Evolutionary conservation across 2,888 invertebrate genomes (phyloP).

Genomic region (Caenorhabditis doughertyi): DNA sequence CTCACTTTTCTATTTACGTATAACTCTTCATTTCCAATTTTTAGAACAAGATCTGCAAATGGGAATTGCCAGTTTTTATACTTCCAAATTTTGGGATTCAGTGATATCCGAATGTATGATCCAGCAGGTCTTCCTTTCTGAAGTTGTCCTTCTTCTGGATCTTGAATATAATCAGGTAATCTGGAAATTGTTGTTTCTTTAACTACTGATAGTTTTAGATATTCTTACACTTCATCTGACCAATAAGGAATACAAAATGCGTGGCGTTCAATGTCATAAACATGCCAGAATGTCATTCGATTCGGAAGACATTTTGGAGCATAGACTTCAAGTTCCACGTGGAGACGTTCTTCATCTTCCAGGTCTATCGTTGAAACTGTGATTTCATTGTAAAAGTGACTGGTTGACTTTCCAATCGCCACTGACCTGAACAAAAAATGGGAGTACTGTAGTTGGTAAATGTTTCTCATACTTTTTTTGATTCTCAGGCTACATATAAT

Average conservation of each 20-base stretch:
- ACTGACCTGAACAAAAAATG: constrained; percentile 5
- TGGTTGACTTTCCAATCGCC: not conserved
- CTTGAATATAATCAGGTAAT: not conserved
- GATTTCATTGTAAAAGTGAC: constrained; percentile 18
- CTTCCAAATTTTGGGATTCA: constrained; percentile 10
- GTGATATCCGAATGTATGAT: not conserved
- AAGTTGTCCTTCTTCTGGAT: not conserved
- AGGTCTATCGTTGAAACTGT: not conserved
- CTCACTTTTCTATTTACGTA: constrained; percentile 33
- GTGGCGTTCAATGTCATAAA: constrained; percentile 16
- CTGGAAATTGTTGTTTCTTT: not conserved
- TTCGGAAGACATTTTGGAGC: not conserved
- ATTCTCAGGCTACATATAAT: too few species aligned
- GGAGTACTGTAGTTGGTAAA: too few species aligned
- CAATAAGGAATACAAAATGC: constrained; percentile 21
- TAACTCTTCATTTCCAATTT: constrained; percentile 19
- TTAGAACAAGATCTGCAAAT: constrained; percentile 20
- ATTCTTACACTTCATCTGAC: not conserved
- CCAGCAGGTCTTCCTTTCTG: not conserved
- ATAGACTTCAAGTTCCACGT: constrained; percentile 13
- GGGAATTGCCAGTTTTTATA: constrained; percentile 22
- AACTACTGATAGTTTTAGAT: not conserved
- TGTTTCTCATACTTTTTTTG: too few species aligned
- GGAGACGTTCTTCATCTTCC: not conserved
- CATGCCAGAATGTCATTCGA: constrained; percentile 22